Evolutionary conservation across 1,140 invertebrate genomes (phyloP).

Genomic region (Lepidurus couesii): DNA sequence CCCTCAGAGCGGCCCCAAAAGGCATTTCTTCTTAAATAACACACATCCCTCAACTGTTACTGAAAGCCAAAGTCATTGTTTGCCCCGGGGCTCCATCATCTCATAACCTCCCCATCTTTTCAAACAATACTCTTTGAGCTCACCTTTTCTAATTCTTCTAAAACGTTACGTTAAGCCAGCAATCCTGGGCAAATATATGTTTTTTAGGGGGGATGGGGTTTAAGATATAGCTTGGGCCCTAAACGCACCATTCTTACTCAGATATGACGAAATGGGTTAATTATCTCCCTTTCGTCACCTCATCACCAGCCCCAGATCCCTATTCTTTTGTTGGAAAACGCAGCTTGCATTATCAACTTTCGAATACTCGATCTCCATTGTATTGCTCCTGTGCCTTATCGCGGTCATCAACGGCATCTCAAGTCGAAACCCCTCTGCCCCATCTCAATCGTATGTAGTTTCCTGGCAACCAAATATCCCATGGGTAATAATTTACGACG

Average conservation of each 20-base stretch:
- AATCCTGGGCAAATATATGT: no score
- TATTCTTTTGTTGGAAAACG: not conserved
- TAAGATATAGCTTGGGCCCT: no score
- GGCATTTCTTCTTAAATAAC: not conserved
- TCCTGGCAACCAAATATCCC: no score
- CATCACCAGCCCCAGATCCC: not conserved
- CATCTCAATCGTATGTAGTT: not conserved
- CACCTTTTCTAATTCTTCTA: not conserved
- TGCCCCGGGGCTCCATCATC: not conserved
- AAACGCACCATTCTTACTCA: not conserved
- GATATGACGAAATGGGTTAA: not conserved
- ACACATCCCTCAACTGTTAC: not conserved
- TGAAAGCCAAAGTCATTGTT: not conserved
- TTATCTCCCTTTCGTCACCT: not conserved
- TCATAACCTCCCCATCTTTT: not conserved
- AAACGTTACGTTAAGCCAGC: no score
- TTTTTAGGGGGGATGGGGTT: no score
- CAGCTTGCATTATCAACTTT: not conserved
- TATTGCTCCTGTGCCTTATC: constrained; percentile 4
- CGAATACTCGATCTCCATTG: not conserved
- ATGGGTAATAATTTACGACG: no score
- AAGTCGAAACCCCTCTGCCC: not conserved
- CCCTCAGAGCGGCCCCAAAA: not conserved
- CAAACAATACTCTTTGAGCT: constrained; percentile 1
- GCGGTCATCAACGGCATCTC: not conserved